Conservation (phyloP, 2,888 invertebrate species). For the Agrotis clavis region DNA sequence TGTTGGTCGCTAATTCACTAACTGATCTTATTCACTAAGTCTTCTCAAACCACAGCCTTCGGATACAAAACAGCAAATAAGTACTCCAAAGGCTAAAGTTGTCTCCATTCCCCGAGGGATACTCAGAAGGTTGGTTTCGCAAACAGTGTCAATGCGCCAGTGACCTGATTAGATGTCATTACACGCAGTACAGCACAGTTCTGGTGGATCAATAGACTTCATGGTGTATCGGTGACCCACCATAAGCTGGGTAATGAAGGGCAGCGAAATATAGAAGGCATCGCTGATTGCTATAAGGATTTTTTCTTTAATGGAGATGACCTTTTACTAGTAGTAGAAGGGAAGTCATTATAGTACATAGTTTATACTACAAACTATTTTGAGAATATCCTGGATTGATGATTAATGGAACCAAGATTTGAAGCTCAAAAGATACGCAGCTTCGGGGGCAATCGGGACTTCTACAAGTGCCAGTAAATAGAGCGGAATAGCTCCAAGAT, state of each 20-base stretch:
- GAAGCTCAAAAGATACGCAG: not conserved
- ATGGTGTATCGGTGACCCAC: not conserved
- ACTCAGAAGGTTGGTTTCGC: slow-evolving; percentile 8
- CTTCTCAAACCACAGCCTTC: not conserved
- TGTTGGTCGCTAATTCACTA: no score
- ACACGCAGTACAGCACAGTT: slow-evolving; percentile 23
- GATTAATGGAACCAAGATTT: not conserved
- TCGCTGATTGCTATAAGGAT: no score
- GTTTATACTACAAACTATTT: no score
- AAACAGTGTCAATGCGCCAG: slow-evolving; percentile 37
- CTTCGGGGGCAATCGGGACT: not conserved
- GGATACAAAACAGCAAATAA: not conserved
- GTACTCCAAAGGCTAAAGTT: not conserved
- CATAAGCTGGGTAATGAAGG: not conserved
- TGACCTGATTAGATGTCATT: slow-evolving; percentile 49
- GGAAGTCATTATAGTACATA: no score
- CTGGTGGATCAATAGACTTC: slow-evolving; percentile 44
- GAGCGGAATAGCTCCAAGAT: not conserved
- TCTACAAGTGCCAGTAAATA: not conserved
- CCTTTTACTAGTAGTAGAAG: no score
- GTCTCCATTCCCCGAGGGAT: slow-evolving; percentile 15
- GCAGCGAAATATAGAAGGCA: no score
- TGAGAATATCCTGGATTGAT: not conserved
- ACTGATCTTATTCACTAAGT: not conserved
- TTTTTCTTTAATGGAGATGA: no score